Base-by-base conservation (phyloP, 1,140 invertebrate species). In the Calycopis cecrops region DNA sequence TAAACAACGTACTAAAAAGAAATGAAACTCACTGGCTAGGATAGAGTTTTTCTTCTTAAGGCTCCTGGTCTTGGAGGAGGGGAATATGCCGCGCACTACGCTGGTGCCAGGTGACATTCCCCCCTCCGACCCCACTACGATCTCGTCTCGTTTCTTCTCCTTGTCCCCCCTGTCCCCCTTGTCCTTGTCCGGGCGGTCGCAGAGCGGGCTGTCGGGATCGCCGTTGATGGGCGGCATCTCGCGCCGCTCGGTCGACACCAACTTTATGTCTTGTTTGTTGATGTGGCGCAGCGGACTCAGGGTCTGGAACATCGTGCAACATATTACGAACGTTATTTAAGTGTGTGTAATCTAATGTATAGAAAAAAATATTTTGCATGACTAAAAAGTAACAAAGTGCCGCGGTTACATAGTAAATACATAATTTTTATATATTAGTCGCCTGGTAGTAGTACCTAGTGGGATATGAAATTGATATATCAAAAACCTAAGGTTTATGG, bases 31-130 rank as follows among this genome's bases (percentile, higher is more conserved):
- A 93, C 92, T 94, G 55, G 91, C 90, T 42, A 94, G 83, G 21
- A 94, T 87, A 8, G 91, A 91, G 71, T 94, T 92, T 76, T 92
- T 92, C 88, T 95, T 92, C 80, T 92, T 89, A 4, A 90, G 54
- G 40, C 80, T 86, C 53, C 83, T 72, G 0, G 77, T 80, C 68
- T 88, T 88, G 47, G 78, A 79, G 0, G 79, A 69, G 6, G 81
- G 76, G 58, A 88, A 79, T 11, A 88, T 79, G 11, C 74, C 79
- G 6, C 82, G 58, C 4, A 80, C 73, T 35, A 69, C 76, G 52
- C 72, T 42, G 53, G 68, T 35, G 54, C 71, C 57, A 7, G 65
- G 67, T n/a, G 72, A 65, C 16, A 63, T 0, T 48, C 57, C 59
- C 28, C 47, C 54, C 16, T 51, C 40, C 1, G 57, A 57, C 9